phyloP scores from a whole-genome alignment of 1,140 invertebrate genomes.

The Psilanteris sp. region DNA sequence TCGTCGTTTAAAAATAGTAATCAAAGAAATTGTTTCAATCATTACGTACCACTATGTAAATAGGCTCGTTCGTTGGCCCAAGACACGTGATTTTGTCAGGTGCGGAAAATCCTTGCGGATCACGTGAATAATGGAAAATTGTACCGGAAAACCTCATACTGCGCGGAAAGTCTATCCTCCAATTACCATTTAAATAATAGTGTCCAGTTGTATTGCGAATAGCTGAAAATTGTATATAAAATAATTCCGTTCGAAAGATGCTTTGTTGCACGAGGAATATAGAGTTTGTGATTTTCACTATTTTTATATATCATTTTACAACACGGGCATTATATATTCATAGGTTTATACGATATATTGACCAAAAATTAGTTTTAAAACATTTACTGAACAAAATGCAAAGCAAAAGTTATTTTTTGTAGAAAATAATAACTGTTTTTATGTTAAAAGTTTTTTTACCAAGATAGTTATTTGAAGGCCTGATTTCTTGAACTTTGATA shows the following conservation, averaged over 20 bases:
- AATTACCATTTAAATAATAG: slow-evolving; percentile 96
- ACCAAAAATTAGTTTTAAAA: no score
- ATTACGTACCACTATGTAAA: slow-evolving; percentile 94
- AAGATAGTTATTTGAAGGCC: slow-evolving; percentile 94
- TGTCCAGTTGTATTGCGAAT: slow-evolving; percentile 89
- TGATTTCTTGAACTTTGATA: slow-evolving; percentile 89
- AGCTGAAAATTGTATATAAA: slow-evolving; percentile 80
- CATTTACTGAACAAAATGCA: no score
- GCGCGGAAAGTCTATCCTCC: slow-evolving; percentile 93
- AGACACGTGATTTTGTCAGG: slow-evolving; percentile 90
- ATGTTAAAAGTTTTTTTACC: no score
- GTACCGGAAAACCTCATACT: slow-evolving; percentile 89
- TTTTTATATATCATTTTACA: no score
- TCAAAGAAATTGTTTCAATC: no score
- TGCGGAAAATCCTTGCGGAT: slow-evolving; percentile 87
- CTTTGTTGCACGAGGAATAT: no score
- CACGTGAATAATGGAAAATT: slow-evolving; percentile 92
- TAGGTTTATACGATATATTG: no score
- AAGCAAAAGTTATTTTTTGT: no score
- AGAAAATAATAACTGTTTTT: no score
- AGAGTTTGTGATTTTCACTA: no score
- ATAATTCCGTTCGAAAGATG: slow-evolving; percentile 1
- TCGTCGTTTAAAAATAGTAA: no score
- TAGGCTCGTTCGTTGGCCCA: slow-evolving; percentile 92
- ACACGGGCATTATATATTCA: no score